Percentiles rank a stretch among this genome's conserved stretches.
Evolutionary conservation across 1,140 invertebrate genomes (phyloP).

Genomic region (Drosophila obscura): DNA sequence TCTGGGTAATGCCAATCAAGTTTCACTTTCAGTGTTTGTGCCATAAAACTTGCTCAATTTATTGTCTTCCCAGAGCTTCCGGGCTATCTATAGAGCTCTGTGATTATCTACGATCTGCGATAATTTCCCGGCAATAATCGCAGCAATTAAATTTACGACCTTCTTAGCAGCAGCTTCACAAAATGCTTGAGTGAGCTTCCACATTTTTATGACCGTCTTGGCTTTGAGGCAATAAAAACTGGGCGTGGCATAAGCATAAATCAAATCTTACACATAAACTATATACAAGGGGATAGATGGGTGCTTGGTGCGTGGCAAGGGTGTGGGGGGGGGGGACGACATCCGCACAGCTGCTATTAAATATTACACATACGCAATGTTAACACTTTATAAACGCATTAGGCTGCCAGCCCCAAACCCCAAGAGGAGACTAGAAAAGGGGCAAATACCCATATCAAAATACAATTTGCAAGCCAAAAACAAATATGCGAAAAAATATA

Average conservation of each 20-base stretch:
- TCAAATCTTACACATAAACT: conserved; percentile 53
- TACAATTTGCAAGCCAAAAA: conserved; percentile 61
- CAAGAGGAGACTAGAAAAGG: conserved; percentile 1
- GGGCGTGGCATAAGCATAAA: conserved; percentile 63
- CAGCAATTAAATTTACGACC: conserved; percentile 70
- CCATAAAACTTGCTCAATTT: too few relatives aligned
- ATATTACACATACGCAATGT: conserved; percentile 72
- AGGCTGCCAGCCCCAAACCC: conserved; percentile 3
- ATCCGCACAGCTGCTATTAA: conserved; percentile 63
- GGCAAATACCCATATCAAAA: conserved; percentile 61
- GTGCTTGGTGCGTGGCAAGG: too few relatives aligned
- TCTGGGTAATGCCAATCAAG: too few relatives aligned
- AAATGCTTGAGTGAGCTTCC: conserved; percentile 34
- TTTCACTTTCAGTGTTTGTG: too few relatives aligned
- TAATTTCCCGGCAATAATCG: conserved; percentile 64
- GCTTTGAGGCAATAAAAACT: conserved; percentile 53
- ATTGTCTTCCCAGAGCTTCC: not conserved
- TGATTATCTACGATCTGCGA: conserved; percentile 51
- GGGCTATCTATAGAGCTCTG: conserved; percentile 2
- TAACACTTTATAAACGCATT: conserved; percentile 80
- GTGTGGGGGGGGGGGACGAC: not conserved
- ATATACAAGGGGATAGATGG: not conserved
- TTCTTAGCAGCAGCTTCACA: conserved; percentile 19
- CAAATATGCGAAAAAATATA: conserved; percentile 19
- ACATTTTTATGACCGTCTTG: conserved; percentile 36